phyloP scores from a whole-genome alignment of 1,140 invertebrate species.

The Anastatus disparis region DNA sequence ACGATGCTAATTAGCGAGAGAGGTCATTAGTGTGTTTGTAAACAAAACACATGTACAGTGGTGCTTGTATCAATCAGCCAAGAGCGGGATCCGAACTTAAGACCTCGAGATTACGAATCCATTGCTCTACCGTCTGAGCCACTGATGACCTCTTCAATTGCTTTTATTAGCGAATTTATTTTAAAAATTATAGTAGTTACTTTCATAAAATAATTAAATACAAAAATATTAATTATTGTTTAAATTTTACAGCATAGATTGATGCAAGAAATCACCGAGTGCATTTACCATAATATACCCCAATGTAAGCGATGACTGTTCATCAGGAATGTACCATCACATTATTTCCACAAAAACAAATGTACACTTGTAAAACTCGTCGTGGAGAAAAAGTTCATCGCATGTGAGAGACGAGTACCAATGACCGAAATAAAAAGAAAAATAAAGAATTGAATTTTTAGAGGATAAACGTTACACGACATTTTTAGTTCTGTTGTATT shows the following conservation, averaged over 20 bases:
- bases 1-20: too few relatives aligned
- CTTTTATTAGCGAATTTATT: too few relatives aligned
- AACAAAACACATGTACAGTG: too few relatives aligned
- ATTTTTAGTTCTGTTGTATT: conserved; percentile 65
- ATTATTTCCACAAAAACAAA: conserved; percentile 51
- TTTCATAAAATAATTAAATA: not conserved
- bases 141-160: too few relatives aligned
- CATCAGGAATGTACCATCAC: conserved; percentile 48
- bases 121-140: too few relatives aligned
- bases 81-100: too few relatives aligned
- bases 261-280: conserved; percentile 49
- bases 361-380: conserved; percentile 48
- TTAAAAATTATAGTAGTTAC: not conserved
- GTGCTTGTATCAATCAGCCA: too few relatives aligned
- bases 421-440: conserved; percentile 36
- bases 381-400: conserved; percentile 1
- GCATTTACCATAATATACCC: conserved; percentile 59
- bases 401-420: conserved; percentile 24
- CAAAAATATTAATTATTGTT: not conserved
- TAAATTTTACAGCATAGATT: conserved; percentile 63
- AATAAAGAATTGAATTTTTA: conserved; percentile 39
- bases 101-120: too few relatives aligned
- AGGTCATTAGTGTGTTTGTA: too few relatives aligned
- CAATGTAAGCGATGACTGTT: conserved; percentile 25
- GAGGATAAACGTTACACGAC: conserved; percentile 52